These are phyloP conservation scores for Delia radicum DNA, from an alignment of 1,140 invertebrate genomes.

Conservation along the genomic window DNA sequence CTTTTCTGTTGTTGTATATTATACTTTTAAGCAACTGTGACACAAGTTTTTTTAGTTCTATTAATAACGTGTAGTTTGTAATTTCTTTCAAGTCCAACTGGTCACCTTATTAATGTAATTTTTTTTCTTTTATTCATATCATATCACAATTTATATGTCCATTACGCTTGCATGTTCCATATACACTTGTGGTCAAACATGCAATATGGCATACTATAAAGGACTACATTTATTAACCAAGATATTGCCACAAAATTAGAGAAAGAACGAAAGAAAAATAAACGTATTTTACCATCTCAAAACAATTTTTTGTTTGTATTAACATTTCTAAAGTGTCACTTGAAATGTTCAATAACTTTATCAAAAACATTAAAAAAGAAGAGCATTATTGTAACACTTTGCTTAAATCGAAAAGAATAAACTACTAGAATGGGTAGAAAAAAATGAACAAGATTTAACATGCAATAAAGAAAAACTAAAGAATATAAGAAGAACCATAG, in stretches of 20 bases:
- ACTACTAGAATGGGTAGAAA: background rate
- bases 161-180: constrained; percentile 19
- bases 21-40: no score
- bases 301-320: constrained; percentile 44
- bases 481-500: no score
- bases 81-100: no score
- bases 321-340: constrained; percentile 53
- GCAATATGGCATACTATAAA: background rate
- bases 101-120: background rate
- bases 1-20: no score
- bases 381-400: constrained; percentile 28
- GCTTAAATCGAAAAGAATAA: constrained; percentile 1
- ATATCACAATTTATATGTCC: constrained; percentile 33
- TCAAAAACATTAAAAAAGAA: constrained; percentile 35
- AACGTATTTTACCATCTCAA: background rate
- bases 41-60: no score
- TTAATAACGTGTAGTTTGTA: no score
- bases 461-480: no score
- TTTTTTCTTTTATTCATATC: background rate
- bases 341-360: constrained; percentile 54
- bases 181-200: constrained; percentile 17
- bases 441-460: constrained; percentile 18
- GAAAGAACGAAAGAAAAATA: constrained; percentile 1
- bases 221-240: constrained; percentile 31
- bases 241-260: constrained; percentile 7